A percentile compares a stretch with the other conserved stretches of the same genome.
These are phyloP conservation scores for Sceloporus tristichus DNA, from an alignment of 2,113 vertebrate genomes.

Conservation along the genomic window DNA sequence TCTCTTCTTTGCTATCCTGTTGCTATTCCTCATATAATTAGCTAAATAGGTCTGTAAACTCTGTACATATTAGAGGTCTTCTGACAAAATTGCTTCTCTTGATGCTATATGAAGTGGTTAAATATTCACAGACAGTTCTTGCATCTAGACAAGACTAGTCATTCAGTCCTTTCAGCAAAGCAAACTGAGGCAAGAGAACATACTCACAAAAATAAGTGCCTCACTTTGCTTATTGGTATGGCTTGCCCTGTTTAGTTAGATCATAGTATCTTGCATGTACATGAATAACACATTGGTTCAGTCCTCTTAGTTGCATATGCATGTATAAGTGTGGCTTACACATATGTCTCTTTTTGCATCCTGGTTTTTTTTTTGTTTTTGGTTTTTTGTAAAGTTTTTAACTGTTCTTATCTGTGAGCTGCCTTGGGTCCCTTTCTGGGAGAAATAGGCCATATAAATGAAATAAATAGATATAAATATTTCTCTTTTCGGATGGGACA, in stretches of 20 bases:
- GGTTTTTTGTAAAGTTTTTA: no score
- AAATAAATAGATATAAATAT: no score
- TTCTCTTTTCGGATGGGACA: no score
- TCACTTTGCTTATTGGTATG: background rate
- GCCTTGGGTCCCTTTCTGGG: no score
- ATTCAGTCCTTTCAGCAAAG: background rate
- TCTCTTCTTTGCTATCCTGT: constrained; percentile 55
- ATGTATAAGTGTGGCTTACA: no score
- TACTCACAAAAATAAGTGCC: background rate
- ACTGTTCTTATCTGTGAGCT: no score
- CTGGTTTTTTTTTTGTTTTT: no score
- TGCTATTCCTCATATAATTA: constrained; percentile 62
- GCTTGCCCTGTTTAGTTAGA: background rate
- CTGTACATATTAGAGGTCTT: constrained; percentile 44
- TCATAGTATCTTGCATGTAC: background rate
- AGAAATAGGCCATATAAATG: no score
- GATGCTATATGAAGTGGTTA: background rate
- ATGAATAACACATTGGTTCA: background rate
- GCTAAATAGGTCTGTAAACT: constrained; percentile 53
- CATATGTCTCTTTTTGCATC: no score
- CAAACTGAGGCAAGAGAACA: background rate
- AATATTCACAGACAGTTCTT: background rate
- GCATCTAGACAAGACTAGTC: background rate
- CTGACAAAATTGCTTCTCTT: constrained; percentile 52
- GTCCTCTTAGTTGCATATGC: no score